Conservation (phyloP, 2,888 invertebrate species). For the Exocentrus adspersus region DNA sequence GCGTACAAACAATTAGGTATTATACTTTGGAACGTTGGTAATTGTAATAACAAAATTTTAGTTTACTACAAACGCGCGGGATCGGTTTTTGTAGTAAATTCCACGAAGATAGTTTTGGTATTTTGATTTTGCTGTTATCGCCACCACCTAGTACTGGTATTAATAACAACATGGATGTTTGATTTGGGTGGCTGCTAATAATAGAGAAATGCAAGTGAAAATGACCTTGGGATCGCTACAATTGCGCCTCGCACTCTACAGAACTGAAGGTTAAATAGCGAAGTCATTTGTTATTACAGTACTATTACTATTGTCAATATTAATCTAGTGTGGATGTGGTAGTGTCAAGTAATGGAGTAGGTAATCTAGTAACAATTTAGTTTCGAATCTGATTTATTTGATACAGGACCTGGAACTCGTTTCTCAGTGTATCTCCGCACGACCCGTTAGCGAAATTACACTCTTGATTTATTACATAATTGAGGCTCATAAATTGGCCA, state of each 20-base stretch:
- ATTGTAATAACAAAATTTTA: neutral
- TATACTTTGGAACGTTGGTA: neutral
- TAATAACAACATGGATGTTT: neutral
- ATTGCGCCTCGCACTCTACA: conserved; percentile 12
- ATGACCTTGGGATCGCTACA: conserved; percentile 19
- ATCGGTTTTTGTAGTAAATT: neutral
- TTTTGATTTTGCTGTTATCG: no score
- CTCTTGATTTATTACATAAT: conserved; percentile 1
- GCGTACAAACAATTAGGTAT: neutral
- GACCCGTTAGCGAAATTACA: neutral
- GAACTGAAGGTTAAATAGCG: conserved; percentile 19
- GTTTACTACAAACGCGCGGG: neutral
- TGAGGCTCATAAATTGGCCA: neutral
- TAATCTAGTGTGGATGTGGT: conserved; percentile 13
- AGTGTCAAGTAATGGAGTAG: no score
- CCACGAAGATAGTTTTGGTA: neutral
- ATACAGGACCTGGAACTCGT: no score
- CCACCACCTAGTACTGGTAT: no score
- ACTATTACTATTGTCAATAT: conserved; percentile 16
- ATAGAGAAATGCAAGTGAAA: conserved; percentile 27
- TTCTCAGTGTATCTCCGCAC: neutral
- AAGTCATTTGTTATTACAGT: neutral
- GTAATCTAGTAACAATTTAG: no score
- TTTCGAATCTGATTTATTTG: no score
- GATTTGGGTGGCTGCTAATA: conserved; percentile 1